Conservation (phyloP, 2,888 invertebrate species). For the Metacarcinus magister region DNA sequence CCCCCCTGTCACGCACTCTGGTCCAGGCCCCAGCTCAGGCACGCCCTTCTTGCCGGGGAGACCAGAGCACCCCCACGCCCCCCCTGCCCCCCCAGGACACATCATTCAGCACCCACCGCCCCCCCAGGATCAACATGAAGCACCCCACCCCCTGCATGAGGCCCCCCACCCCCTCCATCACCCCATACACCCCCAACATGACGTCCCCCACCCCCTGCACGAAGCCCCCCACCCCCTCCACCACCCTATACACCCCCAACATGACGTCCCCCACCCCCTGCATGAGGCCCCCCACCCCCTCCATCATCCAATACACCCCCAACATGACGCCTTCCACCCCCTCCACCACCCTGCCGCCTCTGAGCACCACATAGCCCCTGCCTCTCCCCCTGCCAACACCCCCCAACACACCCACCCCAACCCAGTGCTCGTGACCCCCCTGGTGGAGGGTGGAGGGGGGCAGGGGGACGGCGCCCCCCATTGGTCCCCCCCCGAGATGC, state of each 20-base stretch:
- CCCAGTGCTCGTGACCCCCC: slow-evolving; percentile 5
- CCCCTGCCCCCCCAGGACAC: not conserved
- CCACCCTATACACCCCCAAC: not conserved
- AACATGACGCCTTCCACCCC: not conserved
- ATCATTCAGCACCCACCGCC: not conserved
- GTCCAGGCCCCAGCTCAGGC: slow-evolving; percentile 76
- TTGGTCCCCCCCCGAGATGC: slow-evolving; percentile 79
- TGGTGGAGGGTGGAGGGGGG: not conserved
- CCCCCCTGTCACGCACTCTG: slow-evolving; percentile 66
- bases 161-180: not conserved
- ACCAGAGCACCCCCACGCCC: not conserved
- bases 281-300: not conserved
- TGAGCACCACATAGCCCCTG: too few species aligned
- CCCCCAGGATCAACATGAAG: not conserved
- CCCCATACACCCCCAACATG: not conserved
- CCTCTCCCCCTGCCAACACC: not conserved
- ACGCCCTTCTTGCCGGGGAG: slow-evolving; percentile 77
- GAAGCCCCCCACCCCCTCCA: not conserved
- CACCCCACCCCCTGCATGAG: not conserved
- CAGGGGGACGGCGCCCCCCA: not conserved
- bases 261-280: not conserved
- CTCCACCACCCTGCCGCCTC: not conserved
- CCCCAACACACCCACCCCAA: not conserved
- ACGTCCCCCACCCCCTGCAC: not conserved
- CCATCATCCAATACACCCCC: not conserved